Conservation (phyloP, 2,888 invertebrate species). For the Cheilosia scutellata region DNA sequence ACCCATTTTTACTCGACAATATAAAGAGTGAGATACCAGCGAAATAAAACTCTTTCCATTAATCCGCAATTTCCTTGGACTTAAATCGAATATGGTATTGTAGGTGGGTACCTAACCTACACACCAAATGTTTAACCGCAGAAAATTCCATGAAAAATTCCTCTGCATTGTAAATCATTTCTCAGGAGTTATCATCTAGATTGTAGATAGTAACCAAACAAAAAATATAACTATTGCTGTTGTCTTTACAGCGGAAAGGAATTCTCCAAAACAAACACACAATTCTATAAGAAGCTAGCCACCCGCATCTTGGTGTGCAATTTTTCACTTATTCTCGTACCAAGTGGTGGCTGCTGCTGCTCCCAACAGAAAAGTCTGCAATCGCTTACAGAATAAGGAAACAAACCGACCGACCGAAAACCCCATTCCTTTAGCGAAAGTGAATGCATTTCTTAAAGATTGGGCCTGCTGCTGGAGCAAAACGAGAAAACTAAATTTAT, state of each 20-base stretch:
- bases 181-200: slow-evolving; percentile 29
- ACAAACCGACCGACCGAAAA: slow-evolving; percentile 38
- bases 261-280: slow-evolving; percentile 20
- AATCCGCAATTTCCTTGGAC: too few species aligned
- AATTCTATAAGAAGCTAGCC: slow-evolving; percentile 62
- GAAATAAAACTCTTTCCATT: too few species aligned
- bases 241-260: slow-evolving; percentile 11
- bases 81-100: too few species aligned
- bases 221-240: slow-evolving; percentile 4
- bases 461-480: slow-evolving; percentile 44
- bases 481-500: slow-evolving; percentile 63
- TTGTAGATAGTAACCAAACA: not conserved
- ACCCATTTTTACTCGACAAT: too few species aligned
- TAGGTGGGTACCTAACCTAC: too few species aligned
- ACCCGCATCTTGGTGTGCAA: slow-evolving; percentile 64
- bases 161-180: slow-evolving; percentile 4
- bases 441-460: slow-evolving; percentile 65
- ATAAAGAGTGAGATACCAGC: too few species aligned
- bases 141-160: not conserved
- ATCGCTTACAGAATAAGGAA: slow-evolving; percentile 56
- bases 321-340: slow-evolving; percentile 48
- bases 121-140: too few species aligned
- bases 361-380: slow-evolving; percentile 53
- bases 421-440: slow-evolving; percentile 38
- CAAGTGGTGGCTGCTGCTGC: slow-evolving; percentile 1